phyloP scores from a whole-genome alignment of 2,888 invertebrate species.

The Cantharis nigra region DNA sequence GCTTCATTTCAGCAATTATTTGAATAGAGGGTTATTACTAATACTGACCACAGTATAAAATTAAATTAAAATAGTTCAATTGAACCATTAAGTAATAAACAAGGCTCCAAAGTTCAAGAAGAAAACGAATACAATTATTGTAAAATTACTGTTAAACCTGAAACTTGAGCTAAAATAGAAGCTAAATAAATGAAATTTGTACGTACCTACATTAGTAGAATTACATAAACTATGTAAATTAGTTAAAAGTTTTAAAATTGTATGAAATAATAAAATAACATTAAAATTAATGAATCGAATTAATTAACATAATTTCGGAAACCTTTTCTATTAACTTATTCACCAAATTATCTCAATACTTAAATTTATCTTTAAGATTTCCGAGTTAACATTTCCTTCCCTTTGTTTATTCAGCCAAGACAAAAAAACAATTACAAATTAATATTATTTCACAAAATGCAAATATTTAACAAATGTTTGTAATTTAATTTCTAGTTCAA shows the following conservation, averaged over 20 bases:
- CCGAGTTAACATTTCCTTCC: not conserved
- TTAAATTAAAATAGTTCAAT: not conserved
- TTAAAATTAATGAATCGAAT: not conserved
- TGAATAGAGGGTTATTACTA: not conserved
- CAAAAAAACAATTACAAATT: too few relatives aligned
- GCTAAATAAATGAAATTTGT: not conserved
- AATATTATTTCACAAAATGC: too few relatives aligned
- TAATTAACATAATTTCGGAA: not conserved
- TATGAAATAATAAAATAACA: not conserved
- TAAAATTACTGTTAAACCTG: not conserved
- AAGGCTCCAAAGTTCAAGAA: not conserved
- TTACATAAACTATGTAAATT: not conserved
- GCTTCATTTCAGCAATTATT: not conserved
- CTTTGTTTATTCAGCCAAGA: too few relatives aligned
- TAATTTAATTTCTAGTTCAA: too few relatives aligned
- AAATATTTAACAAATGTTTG: too few relatives aligned
- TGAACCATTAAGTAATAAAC: not conserved
- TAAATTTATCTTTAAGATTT: too few relatives aligned
- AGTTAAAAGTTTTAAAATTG: not conserved
- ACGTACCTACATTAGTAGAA: too few relatives aligned
- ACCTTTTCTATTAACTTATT: not conserved
- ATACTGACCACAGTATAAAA: not conserved
- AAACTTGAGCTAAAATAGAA: not conserved
- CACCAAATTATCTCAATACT: not conserved
- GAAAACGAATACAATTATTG: not conserved